Evolutionary conservation across 2,797 vertebrate species (phyloP), one percentile per base, ranked within the genome.

Genomic region (Rhinella marina): DNA sequence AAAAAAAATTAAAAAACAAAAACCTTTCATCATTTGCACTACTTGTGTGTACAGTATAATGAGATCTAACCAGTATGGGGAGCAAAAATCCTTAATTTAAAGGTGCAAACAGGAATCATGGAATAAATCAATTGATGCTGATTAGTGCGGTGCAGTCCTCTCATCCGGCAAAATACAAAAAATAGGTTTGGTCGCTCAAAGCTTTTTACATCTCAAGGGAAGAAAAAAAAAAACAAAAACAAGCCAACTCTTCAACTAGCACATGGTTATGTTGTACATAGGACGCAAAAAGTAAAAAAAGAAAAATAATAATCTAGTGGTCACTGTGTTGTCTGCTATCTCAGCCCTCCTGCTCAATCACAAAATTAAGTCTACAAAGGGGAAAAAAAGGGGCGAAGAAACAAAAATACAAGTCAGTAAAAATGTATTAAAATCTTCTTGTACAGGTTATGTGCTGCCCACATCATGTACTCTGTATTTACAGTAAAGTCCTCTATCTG

Each of bases 401-500:
- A 48, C 11, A 25, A 48, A 62, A 19, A 76, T 70, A 85, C 16
- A 83, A 48, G 61, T 89, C 88, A 86, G 88, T 89, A 89, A 89
- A 89, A 89, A 89, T 89, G 84, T 89, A 89, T 89, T 89, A 89
- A 89, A 89, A 89, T 89, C 81, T 89, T 89, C 84, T 89, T 89
- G 80, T 89, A 86, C 88, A 89, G 79, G 85, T 79, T 79, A 78
- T 89, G 88, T 89, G 85, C 85, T 86, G 61, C 88, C 84, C 88
- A 62, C 79, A 50, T 89, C 41, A 11, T 29, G 32, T 12, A 70
- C 19, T 27, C 56, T 56, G 48, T 89, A 89, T 86, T 52, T 89
- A 89, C 88, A 89, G 73, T 54, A 72, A 70, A 54, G 84, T 89
- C 85, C 81, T 86, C 61, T 21, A 19, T 54, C 84, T 83, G 84